Base-by-base conservation (phyloP, 2,888 invertebrate genomes). In the Cyrtodaria siliqua region DNA sequence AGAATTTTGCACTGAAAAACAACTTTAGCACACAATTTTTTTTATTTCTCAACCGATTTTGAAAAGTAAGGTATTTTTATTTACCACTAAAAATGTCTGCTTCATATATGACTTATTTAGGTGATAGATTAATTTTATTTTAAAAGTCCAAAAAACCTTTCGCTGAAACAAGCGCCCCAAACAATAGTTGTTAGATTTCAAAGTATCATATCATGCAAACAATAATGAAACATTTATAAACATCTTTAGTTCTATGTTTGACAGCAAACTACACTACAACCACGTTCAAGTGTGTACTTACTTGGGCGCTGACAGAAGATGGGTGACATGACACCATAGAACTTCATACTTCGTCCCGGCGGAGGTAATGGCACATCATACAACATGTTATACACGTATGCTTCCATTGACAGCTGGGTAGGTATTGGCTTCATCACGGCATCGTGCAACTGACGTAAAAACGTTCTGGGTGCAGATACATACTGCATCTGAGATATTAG, bases 341-440 rank as follows among this genome's bases (percentile, higher is more conserved):
- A 94, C 88, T 93, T 94, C 89, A 98, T 94, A 77, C 97, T 97
- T 92, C 97, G 96, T 16, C 98, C 98, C 1, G 97, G 95, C 66
- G 96, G 95, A 49, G 99, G 99, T 86, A 98, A 95, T 90, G 96
- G 96, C 69, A 99, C 97, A 94, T 99, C 98, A 94, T 98, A 97
- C 60, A 99, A 94, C 83, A 99, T 95, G 94, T 98, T 98, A 94
- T 97, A 98, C 12, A 99, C 97, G 94, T 97, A 98, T 74, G 97
- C 97, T 94, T 99, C 99, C 68, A 98, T 94, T 86, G 97, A 92
- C 55, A 94, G 87, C 38, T 88, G 84, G 16, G 88, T 85, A 40
- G 86, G 78, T 6, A 89, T 86, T 0, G 89, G 87, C 57, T 85
- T 86, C 24, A 72, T 72, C 3, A 90, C 83, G 9, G 86, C 86